Base-by-base conservation (phyloP, 2,888 invertebrate species). In the Syrphus vitripennis region DNA sequence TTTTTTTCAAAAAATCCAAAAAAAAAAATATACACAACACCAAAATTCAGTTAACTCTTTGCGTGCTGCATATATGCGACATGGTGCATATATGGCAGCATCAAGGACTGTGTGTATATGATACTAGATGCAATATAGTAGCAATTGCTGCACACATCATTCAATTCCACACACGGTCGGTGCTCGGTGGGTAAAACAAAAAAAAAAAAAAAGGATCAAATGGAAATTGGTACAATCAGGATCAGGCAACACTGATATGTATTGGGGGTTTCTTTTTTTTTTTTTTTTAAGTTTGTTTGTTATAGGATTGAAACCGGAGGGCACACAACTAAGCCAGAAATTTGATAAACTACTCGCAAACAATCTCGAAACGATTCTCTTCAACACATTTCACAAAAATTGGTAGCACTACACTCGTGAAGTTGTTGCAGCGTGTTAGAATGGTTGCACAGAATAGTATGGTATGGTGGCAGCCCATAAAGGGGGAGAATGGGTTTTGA, bases 341-440 rank as follows among this genome's bases (percentile, higher is more conserved):
- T 88, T 88, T 87, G 87, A 88, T 88, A 88, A 88, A 88, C 88
- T 88, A 88, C 87, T 88, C 87, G 87, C 88, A 88, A 88, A 88
- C 88, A 88, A 88, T 88, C 88, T 86, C 87, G 87, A 88, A 88
- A 86, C 88, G 88, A 88, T 88, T 87, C 87, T 86, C 83, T 83
- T 87, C 84, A 88, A 88, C 88, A 88, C 87, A 88, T 88, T 87
- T 88, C 83, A 83, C 87, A 87, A 88, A 88, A 88, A 87, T 86
- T 87, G 84, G 88, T 82, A 48, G 67, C 81, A 84, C 76, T 81
- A 61, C 81, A 84, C 76, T 81, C 61, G 81, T 81, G 59, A 80
- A 37, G 59, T 59, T 59, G 37, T 59, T 59, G 59, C 59, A 59
- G 21, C 59, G 59, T 59, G 59, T 59, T 59, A 59, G 34, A 34